Evolutionary conservation across 2,113 vertebrate genomes (phyloP).

Genomic region (Phalacrocorax pelagicus): DNA sequence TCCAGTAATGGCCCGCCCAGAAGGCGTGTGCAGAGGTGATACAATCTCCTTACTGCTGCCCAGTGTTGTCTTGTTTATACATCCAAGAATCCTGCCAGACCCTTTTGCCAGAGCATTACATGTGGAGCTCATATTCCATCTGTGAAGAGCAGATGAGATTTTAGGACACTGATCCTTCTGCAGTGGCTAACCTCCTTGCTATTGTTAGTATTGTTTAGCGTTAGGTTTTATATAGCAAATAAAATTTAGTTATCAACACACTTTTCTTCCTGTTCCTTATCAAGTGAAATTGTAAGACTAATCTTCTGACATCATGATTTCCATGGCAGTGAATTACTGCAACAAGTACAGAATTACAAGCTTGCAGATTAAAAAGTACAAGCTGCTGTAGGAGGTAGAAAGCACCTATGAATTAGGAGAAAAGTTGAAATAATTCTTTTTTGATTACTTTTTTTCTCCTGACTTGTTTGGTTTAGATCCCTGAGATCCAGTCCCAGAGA

Average conservation of each 20-base stretch:
- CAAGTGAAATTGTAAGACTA: background rate
- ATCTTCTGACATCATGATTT: background rate
- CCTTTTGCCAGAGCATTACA: background rate
- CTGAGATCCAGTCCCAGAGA: background rate
- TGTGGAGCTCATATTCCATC: background rate
- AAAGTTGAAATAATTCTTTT: background rate
- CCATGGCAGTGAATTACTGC: background rate
- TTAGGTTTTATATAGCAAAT: background rate
- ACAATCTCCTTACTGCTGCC: constrained; percentile 31
- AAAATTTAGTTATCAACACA: background rate
- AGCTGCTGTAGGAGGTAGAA: background rate
- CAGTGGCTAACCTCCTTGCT: background rate
- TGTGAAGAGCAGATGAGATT: background rate
- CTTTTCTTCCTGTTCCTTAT: constrained; percentile 5
- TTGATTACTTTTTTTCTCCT: background rate
- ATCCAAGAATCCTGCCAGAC: background rate
- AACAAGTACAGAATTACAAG: background rate
- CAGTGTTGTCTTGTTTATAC: constrained; percentile 14
- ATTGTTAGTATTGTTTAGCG: background rate
- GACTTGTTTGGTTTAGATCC: background rate
- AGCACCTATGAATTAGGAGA: background rate
- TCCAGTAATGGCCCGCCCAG: background rate
- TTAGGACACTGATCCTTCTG: background rate
- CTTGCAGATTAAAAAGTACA: background rate
- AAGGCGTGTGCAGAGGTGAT: constrained; percentile 44